These are phyloP conservation scores for Platerodrilus igneus DNA, from an alignment of 2,888 invertebrate species.

Conservation along the genomic window DNA sequence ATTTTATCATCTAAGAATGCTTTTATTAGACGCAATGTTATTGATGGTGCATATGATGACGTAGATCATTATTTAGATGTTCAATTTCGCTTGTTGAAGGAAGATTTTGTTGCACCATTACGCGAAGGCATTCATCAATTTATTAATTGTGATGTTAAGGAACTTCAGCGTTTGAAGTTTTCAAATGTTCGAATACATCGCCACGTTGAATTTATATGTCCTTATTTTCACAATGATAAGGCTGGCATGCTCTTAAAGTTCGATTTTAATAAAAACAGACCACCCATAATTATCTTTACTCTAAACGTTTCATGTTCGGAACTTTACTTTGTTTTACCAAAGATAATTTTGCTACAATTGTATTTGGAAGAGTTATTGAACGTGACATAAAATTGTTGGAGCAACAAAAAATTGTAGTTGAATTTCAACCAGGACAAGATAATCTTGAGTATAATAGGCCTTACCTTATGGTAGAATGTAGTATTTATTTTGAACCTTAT, in stretches of 20 bases:
- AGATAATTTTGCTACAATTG: slow-evolving; percentile 62
- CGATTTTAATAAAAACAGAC: slow-evolving; percentile 31
- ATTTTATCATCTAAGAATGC: slow-evolving; percentile 37
- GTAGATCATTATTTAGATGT: slow-evolving; percentile 71
- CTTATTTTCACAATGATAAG: slow-evolving; percentile 46
- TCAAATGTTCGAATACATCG: slow-evolving; percentile 46
- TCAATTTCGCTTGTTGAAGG: slow-evolving; percentile 72
- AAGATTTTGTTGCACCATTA: slow-evolving; percentile 74
- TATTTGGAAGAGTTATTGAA: slow-evolving; percentile 65
- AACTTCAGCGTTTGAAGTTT: slow-evolving; percentile 11
- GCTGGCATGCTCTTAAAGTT: slow-evolving; percentile 45
- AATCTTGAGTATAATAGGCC: slow-evolving; percentile 33
- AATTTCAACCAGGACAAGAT: slow-evolving; percentile 13
- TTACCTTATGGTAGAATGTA: slow-evolving; percentile 69
- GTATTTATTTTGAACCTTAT: slow-evolving; percentile 78
- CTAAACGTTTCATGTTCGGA: slow-evolving; percentile 64
- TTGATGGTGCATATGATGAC: slow-evolving; percentile 58
- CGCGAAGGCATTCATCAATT: slow-evolving; percentile 57
- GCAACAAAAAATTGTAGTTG: slow-evolving; percentile 43
- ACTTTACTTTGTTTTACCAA: slow-evolving; percentile 68
- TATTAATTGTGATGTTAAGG: slow-evolving; percentile 10
- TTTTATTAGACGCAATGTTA: slow-evolving; percentile 56
- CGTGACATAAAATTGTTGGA: slow-evolving; percentile 51
- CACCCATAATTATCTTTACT: slow-evolving; percentile 48
- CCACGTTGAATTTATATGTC: slow-evolving; percentile 49